These are phyloP conservation scores for Phyllopteryx taeniolatus DNA, from an alignment of 2,113 vertebrate genomes.

Conservation along the genomic window DNA sequence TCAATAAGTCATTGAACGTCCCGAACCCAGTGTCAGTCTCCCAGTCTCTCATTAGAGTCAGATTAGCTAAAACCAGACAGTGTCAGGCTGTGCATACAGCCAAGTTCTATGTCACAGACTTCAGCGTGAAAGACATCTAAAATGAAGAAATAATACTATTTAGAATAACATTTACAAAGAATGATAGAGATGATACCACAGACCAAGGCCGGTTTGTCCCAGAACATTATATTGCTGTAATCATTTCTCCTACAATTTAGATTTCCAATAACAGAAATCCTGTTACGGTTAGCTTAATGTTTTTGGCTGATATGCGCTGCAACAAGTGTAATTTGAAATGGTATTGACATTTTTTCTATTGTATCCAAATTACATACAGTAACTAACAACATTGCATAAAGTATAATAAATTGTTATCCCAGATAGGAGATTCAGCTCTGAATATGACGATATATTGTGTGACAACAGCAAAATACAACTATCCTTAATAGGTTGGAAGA, in stretches of 20 bases:
- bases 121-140: constrained; percentile 23
- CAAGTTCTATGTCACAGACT: constrained; percentile 25
- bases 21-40: constrained; percentile 36
- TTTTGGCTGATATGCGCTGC: background rate
- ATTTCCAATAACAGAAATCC: constrained; percentile 28
- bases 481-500: background rate
- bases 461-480: background rate
- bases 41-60: constrained; percentile 55
- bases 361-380: background rate
- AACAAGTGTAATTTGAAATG: background rate
- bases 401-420: background rate
- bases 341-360: background rate
- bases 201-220: constrained; percentile 2
- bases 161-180: constrained; percentile 18
- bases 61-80: constrained; percentile 54
- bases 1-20: constrained; percentile 49
- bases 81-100: constrained; percentile 7
- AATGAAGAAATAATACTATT: constrained; percentile 13
- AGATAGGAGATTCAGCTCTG: background rate
- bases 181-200: constrained; percentile 17
- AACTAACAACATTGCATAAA: background rate
- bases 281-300: constrained; percentile 6
- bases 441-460: background rate
- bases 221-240: constrained; percentile 27
- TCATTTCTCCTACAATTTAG: constrained; percentile 31